Percentiles rank a stretch among this genome's conserved stretches.
These are phyloP conservation scores for Ridgeia piscesae DNA, from an alignment of 1,140 invertebrate species.

Conservation along the genomic window DNA sequence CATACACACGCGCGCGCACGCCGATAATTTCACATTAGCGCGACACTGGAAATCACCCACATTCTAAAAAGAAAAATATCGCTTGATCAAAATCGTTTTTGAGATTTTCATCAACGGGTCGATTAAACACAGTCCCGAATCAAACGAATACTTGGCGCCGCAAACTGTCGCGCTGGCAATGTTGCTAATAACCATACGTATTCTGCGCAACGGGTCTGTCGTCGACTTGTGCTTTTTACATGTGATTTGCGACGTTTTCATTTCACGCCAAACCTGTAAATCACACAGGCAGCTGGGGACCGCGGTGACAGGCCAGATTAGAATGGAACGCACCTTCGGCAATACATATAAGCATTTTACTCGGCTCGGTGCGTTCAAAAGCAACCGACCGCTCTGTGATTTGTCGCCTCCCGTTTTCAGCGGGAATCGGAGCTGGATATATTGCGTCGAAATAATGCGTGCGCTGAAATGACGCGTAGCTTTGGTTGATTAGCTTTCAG, in stretches of 20 bases:
- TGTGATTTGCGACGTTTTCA: not conserved
- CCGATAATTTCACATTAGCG: too few species aligned
- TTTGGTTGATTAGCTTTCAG: slow-evolving; percentile 5
- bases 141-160: not conserved
- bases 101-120: not conserved
- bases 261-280: not conserved
- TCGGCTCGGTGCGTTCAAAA: not conserved
- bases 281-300: not conserved
- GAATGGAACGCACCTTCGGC: not conserved
- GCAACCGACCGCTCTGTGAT: not conserved
- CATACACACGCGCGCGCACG: too few species aligned
- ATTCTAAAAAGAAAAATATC: too few species aligned
- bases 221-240: not conserved
- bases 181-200: not conserved
- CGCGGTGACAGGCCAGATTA: not conserved
- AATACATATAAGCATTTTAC: not conserved
- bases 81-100: not conserved
- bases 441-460: not conserved
- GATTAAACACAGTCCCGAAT: not conserved
- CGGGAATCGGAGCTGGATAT: not conserved
- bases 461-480: not conserved
- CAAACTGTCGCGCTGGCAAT: not conserved
- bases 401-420: not conserved
- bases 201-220: not conserved
- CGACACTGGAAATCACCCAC: too few species aligned